A percentile compares a stretch with the other conserved stretches of the same genome.
These are phyloP conservation scores for Gnathonemus echidnorhynchus DNA, from an alignment of 2,113 vertebrate genomes.

Conservation along the genomic window DNA sequence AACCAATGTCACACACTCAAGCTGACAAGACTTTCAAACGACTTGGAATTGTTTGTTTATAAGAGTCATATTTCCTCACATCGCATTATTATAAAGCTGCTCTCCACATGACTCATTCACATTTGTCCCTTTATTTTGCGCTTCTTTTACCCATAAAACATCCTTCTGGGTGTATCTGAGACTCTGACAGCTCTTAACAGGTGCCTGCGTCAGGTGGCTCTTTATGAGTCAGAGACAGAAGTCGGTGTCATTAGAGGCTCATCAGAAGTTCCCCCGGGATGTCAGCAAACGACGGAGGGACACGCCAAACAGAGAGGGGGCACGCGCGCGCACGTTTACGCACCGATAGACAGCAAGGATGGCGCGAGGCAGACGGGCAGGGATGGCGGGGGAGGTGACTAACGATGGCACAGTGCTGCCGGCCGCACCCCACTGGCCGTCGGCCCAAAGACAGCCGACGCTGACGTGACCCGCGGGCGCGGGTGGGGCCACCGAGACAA, in stretches of 20 bases:
- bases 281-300: neutral
- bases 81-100: neutral
- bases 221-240: neutral
- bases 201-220: neutral
- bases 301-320: neutral
- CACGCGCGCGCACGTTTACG: neutral
- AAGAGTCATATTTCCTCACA: neutral
- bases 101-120: neutral
- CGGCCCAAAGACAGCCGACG: neutral
- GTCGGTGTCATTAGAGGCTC: neutral
- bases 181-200: neutral
- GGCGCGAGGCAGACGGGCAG: neutral
- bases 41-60: neutral
- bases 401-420: neutral
- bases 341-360: neutral
- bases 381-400: neutral
- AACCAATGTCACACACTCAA: neutral
- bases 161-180: neutral
- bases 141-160: neutral
- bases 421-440: neutral
- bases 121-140: neutral
- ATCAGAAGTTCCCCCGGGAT: neutral
- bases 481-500: neutral
- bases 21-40: neutral
- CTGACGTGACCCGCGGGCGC: neutral